Conservation (phyloP, 2,113 vertebrate genomes). For the Cololabis saira region DNA sequence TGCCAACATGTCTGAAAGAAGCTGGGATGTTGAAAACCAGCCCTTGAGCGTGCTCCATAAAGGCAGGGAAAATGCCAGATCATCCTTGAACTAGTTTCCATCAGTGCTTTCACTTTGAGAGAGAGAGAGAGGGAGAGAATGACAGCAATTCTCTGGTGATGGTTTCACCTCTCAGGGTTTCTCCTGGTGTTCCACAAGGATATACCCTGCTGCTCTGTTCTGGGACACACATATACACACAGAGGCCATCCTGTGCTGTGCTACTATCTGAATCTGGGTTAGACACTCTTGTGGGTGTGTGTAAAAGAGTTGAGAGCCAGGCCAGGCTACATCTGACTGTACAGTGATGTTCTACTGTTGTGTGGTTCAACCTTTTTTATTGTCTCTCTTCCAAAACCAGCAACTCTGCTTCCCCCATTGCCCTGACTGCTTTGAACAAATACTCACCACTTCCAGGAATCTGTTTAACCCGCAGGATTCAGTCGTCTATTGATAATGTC, state of each 20-base stretch:
- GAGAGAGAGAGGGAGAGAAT: slow-evolving; percentile 8
- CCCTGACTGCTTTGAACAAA: too few relatives aligned
- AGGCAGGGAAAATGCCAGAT: slow-evolving; percentile 3
- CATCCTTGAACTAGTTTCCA: slow-evolving; percentile 40
- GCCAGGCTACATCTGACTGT: slow-evolving; percentile 8
- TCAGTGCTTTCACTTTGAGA: slow-evolving; percentile 15
- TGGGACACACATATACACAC: slow-evolving; percentile 32
- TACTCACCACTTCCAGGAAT: too few relatives aligned
- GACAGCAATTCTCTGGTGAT: slow-evolving; percentile 49
- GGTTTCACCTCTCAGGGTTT: slow-evolving; percentile 59
- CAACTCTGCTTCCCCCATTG: too few relatives aligned
- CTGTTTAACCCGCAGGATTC: too few relatives aligned
- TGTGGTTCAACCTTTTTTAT: neutral
- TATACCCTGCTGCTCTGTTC: slow-evolving; percentile 60
- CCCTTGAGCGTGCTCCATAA: neutral
- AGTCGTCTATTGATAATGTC: too few relatives aligned
- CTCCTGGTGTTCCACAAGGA: slow-evolving; percentile 66
- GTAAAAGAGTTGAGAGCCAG: slow-evolving; percentile 17
- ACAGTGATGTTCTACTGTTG: slow-evolving; percentile 5
- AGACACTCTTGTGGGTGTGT: slow-evolving; percentile 23
- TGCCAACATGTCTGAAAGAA: neutral
- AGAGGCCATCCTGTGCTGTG: slow-evolving; percentile 27
- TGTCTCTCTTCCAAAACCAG: neutral
- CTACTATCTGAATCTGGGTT: slow-evolving; percentile 60
- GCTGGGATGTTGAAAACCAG: neutral